Evolutionary conservation across 2,797 vertebrate species (phyloP), one percentile per base, ranked within the genome.

Genomic region (Yasuhikotakia modesta): DNA sequence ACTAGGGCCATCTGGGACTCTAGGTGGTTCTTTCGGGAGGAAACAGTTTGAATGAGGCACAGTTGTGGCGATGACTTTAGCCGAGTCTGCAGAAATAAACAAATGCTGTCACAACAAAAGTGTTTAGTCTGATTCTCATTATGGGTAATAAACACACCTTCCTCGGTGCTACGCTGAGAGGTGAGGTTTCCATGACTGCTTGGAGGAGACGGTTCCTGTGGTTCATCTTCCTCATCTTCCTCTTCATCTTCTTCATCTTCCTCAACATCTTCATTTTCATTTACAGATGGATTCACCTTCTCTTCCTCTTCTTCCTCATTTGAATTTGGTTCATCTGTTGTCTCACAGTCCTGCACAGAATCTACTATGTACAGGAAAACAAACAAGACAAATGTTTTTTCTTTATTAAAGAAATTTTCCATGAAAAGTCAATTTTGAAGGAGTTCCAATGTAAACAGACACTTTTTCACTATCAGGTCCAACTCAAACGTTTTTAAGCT

Each of bases 21-120:
- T 89, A 71, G 88, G 86, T 71, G 87, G 87, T 81, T 94, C 93
- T 87, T 93, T 94, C 43, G 89, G 87, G 84, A 91, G 90, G 87
- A 91, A 87, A 43, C 94, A 92, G 88, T 93, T 94, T 78, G 92
- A 89, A 81, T 94, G 89, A 81, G 93, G 90, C 83, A 87, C 81
- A 7, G 92, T 89, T 55, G 92, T 84, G 14, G 90, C 85, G 63
- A 79, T 57, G 52, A 83, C 57, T 30, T 87, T 90, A 39, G 88
- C 89, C 79, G 88, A 88, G 68, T 93, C 92, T 93, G 81, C 65
- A 50, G 48, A 70, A 58, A 82, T 35, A 72, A 45, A 57, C 48
- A 79, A 50, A 73, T 27, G n/a, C 12, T 5, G n/a, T 68, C 35
- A 69, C 16, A 48, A 21, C 16, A 27, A 12, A 65, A 24, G 13